Evolutionary conservation across 2,113 vertebrate genomes (phyloP), one percentile per base, ranked within the genome.

Genomic region (Apodemus sylvaticus): DNA sequence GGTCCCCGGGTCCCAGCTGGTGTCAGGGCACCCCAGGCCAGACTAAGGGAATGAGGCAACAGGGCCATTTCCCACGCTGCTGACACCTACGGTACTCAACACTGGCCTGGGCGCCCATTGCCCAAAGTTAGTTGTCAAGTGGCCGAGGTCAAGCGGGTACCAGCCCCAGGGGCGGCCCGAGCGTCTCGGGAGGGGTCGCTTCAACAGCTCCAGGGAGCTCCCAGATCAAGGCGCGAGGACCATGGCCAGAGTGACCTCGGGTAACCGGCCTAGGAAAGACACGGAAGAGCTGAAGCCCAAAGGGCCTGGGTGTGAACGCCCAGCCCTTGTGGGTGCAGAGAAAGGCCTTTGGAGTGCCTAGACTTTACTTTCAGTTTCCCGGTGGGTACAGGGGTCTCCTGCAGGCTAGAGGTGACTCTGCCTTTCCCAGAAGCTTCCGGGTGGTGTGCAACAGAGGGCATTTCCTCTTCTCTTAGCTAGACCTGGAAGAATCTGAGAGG

Each of bases 71-170:
- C 97, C 97, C 98, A 98, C 97, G 98, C 98, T 96, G 45, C 45
- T 7, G 98, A 98, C 98, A 98, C 97, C 97, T 97, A 91, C 97
- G 76, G 97, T 97, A 97, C 98, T 95, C 97, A 34, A 53, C 97
- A 89, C 86, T 92, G 98, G 98, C 97, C 96, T 42, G 82, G 98
- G 97, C 97, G 97, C 97, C 97, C 97, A 97, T 96, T 53, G 98
- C 86, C 42, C 93, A 86, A 96, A 97, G 97, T 94, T 94, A 92
- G 97, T 62, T 68, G 90, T 51, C 55, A n/a, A 13, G 93, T 89
- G 88, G 95, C 55, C 14, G 34, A 93, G 95, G 98, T 89, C 96
- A 94, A 96, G 93, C 60, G 0, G 66, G 90, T 16, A 11, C 29
- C 55, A n/a, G 42, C 39, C 73, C 73, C 71, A 13, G 60, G 76